Conservation (phyloP, 2,797 vertebrate species). For the Parauchenoglanis ngamensis region DNA sequence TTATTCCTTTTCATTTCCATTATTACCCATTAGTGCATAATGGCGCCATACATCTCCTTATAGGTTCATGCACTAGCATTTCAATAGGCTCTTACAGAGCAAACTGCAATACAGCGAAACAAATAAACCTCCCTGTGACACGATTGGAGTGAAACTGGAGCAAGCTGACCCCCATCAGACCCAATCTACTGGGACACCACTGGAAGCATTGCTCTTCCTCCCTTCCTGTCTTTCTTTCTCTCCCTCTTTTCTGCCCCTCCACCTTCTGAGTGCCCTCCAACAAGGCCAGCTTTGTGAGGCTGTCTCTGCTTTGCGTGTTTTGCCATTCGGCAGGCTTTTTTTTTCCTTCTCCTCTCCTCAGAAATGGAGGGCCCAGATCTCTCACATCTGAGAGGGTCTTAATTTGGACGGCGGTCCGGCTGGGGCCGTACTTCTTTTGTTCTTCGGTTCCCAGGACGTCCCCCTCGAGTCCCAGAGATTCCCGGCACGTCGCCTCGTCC, state of each 20-base stretch:
- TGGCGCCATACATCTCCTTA: neutral
- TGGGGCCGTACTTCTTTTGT: constrained; percentile 72
- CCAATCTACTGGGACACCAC: constrained; percentile 48
- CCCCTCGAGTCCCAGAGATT: constrained; percentile 59
- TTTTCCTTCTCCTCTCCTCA: constrained; percentile 34
- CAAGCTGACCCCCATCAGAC: constrained; percentile 50
- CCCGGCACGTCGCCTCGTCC: constrained; percentile 50
- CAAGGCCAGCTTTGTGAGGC: constrained; percentile 49
- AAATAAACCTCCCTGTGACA: constrained; percentile 40
- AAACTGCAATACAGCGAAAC: constrained; percentile 24
- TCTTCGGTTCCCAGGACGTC: constrained; percentile 78
- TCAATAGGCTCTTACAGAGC: constrained; percentile 31
- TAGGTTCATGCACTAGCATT: neutral
- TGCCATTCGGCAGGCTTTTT: constrained; percentile 9
- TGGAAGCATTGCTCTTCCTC: constrained; percentile 48
- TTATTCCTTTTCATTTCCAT: constrained; percentile 14
- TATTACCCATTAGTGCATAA: neutral
- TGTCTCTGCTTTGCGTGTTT: constrained; percentile 41
- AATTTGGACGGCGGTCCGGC: constrained; percentile 77
- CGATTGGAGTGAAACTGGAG: constrained; percentile 46
- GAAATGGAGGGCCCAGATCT: constrained; percentile 66
- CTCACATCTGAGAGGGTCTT: constrained; percentile 77
- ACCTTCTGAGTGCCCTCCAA: constrained; percentile 47
- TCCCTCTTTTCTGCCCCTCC: constrained; percentile 53
- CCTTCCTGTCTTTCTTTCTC: constrained; percentile 54